Percentiles rank a stretch among this genome's conserved stretches.
Evolutionary conservation across 1,140 invertebrate genomes (phyloP).

Genomic region (Rhyacophila brunnea): DNA sequence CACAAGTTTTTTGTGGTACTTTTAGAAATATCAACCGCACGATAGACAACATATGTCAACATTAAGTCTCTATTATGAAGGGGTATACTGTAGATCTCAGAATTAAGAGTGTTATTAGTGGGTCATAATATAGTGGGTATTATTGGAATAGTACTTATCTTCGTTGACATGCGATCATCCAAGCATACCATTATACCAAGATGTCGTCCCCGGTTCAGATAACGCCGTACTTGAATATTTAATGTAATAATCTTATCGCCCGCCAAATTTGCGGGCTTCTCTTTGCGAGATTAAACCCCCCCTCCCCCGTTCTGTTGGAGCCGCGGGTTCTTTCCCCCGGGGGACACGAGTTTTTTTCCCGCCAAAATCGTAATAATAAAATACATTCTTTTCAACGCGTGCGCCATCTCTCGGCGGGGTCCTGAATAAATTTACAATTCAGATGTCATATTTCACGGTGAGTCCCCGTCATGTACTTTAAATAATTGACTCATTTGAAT

Average conservation of each 20-base stretch:
- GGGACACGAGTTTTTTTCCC: conserved; percentile 28
- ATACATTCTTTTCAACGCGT: conserved; percentile 27
- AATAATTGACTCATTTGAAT: conserved; percentile 37
- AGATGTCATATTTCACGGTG: conserved; percentile 36
- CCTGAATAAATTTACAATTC: conserved; percentile 37
- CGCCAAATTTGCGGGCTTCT: conserved; percentile 24
- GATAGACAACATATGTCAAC: too few species aligned
- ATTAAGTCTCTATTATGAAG: too few species aligned
- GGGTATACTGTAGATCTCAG: too few species aligned
- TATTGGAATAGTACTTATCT: too few species aligned
- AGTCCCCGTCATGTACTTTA: conserved; percentile 16
- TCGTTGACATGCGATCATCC: too few species aligned
- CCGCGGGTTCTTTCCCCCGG: background rate
- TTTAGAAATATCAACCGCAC: too few species aligned
- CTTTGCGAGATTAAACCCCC: background rate
- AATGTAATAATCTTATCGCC: conserved; percentile 36
- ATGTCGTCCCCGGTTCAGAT: conserved; percentile 5
- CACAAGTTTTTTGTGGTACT: too few species aligned
- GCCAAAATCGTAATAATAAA: conserved; percentile 27
- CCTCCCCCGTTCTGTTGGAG: background rate
- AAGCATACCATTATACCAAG: too few species aligned
- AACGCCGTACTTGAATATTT: conserved; percentile 36
- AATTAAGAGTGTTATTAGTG: too few species aligned
- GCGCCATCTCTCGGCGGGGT: conserved; percentile 27
- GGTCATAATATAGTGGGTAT: too few species aligned